Conservation (phyloP, 2,888 invertebrate genomes). For the Myopa testacea region DNA sequence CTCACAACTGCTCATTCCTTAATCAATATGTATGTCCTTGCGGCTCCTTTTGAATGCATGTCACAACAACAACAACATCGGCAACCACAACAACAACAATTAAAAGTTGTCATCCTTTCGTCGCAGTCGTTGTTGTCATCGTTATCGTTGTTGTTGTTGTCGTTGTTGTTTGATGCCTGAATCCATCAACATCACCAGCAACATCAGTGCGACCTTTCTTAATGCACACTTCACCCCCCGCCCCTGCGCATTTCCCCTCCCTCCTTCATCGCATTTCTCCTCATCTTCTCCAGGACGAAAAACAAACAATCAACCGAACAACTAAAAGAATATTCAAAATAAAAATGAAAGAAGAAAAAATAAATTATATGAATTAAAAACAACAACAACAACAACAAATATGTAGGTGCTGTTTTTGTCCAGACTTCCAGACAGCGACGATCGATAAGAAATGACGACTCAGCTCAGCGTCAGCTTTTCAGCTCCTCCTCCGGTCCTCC, state of each 20-base stretch:
- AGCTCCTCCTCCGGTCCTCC: not conserved
- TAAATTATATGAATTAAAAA: constrained; percentile 27
- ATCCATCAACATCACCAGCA: not conserved
- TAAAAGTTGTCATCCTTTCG: constrained; percentile 7
- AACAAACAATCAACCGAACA: not conserved
- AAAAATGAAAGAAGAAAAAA: not conserved
- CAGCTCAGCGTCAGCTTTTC: constrained; percentile 16
- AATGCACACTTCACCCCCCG: too few species aligned
- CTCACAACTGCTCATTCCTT: constrained; percentile 15
- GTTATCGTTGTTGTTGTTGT: not conserved
- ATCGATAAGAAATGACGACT: constrained; percentile 47
- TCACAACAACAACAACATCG: constrained; percentile 18
- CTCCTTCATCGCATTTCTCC: not conserved
- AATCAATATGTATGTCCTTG: constrained; percentile 40
- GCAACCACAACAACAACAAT: not conserved
- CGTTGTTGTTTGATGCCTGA: not conserved
- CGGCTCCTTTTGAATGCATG: constrained; percentile 35
- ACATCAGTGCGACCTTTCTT: too few species aligned
- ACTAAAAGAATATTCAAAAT: not conserved
- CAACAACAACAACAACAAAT: not conserved
- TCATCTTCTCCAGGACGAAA: too few species aligned
- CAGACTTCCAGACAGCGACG: constrained; percentile 48
- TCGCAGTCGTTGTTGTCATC: not conserved
- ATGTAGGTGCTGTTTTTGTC: constrained; percentile 25
- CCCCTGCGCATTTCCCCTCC: too few species aligned